Evolutionary conservation across 2,113 vertebrate genomes (phyloP), one percentile per base, ranked within the genome.

Genomic region (Cyprinodon variegatus): DNA sequence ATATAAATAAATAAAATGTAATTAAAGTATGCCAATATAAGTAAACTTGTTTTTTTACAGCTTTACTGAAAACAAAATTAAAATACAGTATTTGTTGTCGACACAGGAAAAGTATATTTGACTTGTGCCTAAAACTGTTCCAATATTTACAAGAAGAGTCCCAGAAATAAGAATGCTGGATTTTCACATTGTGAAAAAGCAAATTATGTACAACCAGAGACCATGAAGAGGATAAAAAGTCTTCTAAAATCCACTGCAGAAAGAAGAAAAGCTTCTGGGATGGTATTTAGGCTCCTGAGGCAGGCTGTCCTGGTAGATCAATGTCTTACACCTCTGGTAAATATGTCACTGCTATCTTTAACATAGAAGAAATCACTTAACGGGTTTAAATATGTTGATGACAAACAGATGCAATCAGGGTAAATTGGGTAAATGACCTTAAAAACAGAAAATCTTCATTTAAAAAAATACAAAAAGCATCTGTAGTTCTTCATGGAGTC

Each of bases 51-150:
- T 4, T 7, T 39, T 20, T 8, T 40, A 64, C 39, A 43, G 14
- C 40, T 65, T 8, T 74, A 38, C 94, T 45, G 2, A 45, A 11
- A 45, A 11, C 43, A 45, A 45, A 45, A 45, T 45, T 94, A 93
- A 78, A 82, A 82, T 78, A 71, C 45, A 68, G 75, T 61, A 91
- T 94, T 93, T 94, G 91, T 93, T 90, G 84, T 94, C 96, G 97
- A 98, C 96, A 97, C 97, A 98, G 97, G 98, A 97, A 97, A 99
- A 98, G 96, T 99, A 96, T 99, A 98, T 98, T 97, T 96, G 97
- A 96, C 97, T 98, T 98, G 97, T 97, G 96, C 96, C 96, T 98
- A 95, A 96, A 95, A 96, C 93, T 96, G 96, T 97, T 96, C 97
- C 97, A 97, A 92, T 98, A 97, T 99, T 91, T 98, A 98, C 97